Conservation (phyloP, 2,888 invertebrate species). For the Leptinotarsa tumamoca region DNA sequence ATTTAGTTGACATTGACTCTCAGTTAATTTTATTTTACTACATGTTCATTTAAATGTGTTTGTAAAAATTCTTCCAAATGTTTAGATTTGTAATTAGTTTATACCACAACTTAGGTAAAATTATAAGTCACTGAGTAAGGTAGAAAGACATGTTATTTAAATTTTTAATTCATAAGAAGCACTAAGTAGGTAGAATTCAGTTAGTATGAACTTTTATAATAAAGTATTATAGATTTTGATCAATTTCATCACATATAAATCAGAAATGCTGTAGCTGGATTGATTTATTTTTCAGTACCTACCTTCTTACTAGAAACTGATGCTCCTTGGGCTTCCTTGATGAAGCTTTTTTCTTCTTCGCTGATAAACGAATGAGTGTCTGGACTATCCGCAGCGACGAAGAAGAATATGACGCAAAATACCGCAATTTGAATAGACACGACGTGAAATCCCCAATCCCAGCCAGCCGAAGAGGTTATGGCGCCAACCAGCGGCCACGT, state of each 20-base stretch:
- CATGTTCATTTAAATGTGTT: too few relatives aligned
- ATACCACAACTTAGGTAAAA: too few relatives aligned
- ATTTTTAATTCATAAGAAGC: too few relatives aligned
- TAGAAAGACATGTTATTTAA: too few relatives aligned
- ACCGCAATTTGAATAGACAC: constrained; percentile 70
- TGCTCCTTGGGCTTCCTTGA: constrained; percentile 59
- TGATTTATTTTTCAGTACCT: background rate
- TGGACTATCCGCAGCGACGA: constrained; percentile 75
- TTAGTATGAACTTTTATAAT: too few relatives aligned
- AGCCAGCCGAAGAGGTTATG: constrained; percentile 73
- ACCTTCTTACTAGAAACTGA: constrained; percentile 54
- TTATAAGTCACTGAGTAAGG: too few relatives aligned
- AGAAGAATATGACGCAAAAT: constrained; percentile 73
- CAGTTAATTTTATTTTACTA: too few relatives aligned
- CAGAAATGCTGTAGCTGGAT: background rate
- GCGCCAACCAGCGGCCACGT: constrained; percentile 78
- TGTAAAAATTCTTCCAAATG: too few relatives aligned
- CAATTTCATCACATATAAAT: background rate
- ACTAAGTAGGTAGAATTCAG: too few relatives aligned
- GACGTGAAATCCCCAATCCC: constrained; percentile 78
- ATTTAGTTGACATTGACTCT: too few relatives aligned
- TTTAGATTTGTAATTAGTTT: too few relatives aligned
- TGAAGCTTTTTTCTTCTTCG: constrained; percentile 74
- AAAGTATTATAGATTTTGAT: background rate
- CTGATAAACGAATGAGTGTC: constrained; percentile 73